phyloP scores from a whole-genome alignment of 2,888 invertebrate species.

The Athalia rosae region DNA sequence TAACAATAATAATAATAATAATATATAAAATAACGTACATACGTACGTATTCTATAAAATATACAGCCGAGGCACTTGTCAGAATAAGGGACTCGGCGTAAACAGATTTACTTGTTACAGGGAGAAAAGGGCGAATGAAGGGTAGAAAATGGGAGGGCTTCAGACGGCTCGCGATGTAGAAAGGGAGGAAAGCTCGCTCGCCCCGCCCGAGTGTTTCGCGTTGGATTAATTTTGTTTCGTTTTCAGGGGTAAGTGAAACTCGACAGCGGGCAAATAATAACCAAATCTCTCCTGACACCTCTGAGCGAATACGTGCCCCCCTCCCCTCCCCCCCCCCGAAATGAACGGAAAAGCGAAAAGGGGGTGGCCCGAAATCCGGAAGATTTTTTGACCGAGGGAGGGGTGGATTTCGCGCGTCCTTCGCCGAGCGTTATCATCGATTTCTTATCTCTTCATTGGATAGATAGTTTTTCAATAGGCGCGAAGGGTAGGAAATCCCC shows the following conservation, averaged over 20 bases:
- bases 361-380: not conserved
- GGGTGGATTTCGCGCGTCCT: too few species aligned
- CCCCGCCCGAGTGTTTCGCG: constrained; percentile 13
- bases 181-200: not conserved
- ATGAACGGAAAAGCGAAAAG: too few species aligned
- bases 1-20: too few species aligned
- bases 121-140: not conserved
- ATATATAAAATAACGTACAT: too few species aligned
- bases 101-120: constrained; percentile 5
- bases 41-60: too few species aligned
- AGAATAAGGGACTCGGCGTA: not conserved
- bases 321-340: too few species aligned
- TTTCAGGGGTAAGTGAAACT: constrained; percentile 41
- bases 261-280: constrained; percentile 41
- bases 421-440: too few species aligned
- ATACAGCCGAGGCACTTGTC: constrained; percentile 5
- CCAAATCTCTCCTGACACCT: constrained; percentile 34
- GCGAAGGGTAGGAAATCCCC: too few species aligned
- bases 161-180: not conserved
- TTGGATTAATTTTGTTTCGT: constrained; percentile 40
- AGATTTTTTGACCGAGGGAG: not conserved
- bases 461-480: too few species aligned
- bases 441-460: too few species aligned
- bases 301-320: constrained; percentile 5
- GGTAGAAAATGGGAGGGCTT: not conserved